Conservation (phyloP, 2,113 vertebrate species). For the Chionis minor region DNA sequence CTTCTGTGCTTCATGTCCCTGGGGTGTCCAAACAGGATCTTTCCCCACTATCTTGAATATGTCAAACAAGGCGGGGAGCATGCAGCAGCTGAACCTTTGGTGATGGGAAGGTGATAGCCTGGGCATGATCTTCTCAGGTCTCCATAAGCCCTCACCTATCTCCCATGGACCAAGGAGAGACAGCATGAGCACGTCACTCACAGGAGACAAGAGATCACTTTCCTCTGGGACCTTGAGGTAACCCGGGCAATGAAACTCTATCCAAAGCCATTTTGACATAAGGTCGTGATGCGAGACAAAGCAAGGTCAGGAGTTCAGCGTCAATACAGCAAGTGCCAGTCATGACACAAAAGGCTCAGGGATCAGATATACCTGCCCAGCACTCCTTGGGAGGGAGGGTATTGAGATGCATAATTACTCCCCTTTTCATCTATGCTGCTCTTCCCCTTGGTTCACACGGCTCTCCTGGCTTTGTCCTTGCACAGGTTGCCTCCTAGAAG, state of each 20-base stretch:
- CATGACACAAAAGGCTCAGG: conserved; percentile 8
- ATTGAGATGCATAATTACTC: conserved; percentile 32
- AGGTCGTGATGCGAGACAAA: conserved; percentile 37
- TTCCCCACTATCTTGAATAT: fast-evolving
- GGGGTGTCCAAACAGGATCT: neutral
- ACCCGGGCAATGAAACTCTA: conserved; percentile 68
- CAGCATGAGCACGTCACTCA: neutral
- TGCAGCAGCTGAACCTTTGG: neutral
- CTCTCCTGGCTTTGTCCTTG: neutral
- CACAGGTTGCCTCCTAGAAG: neutral
- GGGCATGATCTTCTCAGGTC: neutral
- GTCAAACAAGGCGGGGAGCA: neutral
- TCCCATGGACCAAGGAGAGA: neutral
- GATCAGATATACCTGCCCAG: conserved; percentile 14
- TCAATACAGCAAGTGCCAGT: conserved; percentile 30
- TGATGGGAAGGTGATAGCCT: neutral
- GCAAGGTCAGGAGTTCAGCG: conserved; percentile 69
- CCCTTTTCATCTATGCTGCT: conserved; percentile 1
- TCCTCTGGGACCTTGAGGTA: conserved; percentile 60
- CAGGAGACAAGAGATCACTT: neutral
- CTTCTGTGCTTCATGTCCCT: neutral
- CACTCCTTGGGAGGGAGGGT: neutral
- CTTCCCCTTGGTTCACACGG: neutral
- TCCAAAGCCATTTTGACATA: conserved; percentile 47
- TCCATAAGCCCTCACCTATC: neutral